Base-by-base conservation (phyloP, 2,797 vertebrate genomes). In the Pyrocephalus nanus region DNA sequence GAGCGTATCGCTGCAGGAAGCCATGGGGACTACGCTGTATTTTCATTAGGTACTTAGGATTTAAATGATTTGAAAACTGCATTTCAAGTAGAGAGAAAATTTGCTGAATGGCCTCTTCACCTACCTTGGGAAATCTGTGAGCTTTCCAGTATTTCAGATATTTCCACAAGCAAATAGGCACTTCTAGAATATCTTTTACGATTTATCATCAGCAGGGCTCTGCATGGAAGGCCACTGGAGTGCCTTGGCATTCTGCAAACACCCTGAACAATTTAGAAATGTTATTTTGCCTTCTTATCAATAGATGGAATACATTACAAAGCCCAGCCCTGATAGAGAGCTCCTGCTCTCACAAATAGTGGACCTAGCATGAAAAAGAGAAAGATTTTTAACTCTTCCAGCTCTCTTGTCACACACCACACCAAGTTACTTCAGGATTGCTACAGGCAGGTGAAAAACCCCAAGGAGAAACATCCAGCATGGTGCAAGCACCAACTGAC, bases 211-310 rank as follows among this genome's bases (percentile, higher is more conserved):
- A 60, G 43, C 58, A 58, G 57, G 30, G 66, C 70, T 90, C 90
- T 70, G 53, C 71, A 32, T 67, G 90, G 96, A 96, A 95, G 83
- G 93, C 83, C 79, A 55, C 67, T 88, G 83, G 88, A 93, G 92
- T 92, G 88, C 94, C 74, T 48, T 85, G 92, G 94, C 92, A 87
- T 95, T 97, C 93, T 95, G 90, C 95, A 97, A 95, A 96, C 86
- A 96, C 94, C 88, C 92, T 79, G 94, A 94, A 89, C 95, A 93
- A 95, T 95, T 96, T 89, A 95, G 76, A 96, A 96, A 96, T 70
- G 73, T 50, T 93, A 94, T 93, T 96, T 95, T 94, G 88, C 90
- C 71, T 89, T 81, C 93, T 96, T 97, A 95, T 96, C 95, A 94
- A 93, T 92, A 60, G 86, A 94, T 62, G 82, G 92, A 95, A 96